These are phyloP conservation scores for Morone chrysops DNA, from an alignment of 2,113 vertebrate species.

Conservation along the genomic window DNA sequence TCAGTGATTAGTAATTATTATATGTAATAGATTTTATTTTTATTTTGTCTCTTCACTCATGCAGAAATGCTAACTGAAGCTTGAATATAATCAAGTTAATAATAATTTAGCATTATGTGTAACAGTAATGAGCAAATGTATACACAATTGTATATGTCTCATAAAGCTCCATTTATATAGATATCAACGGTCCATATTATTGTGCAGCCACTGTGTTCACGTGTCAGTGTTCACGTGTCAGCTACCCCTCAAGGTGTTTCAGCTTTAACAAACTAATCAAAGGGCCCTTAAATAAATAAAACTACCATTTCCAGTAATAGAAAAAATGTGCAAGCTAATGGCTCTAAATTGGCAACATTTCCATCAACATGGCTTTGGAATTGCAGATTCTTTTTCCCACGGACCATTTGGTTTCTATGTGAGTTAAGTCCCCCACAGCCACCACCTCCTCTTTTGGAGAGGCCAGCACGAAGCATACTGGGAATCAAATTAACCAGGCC, in stretches of 20 bases:
- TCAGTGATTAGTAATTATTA: neutral
- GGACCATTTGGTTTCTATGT: conserved; percentile 56
- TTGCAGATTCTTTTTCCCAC: conserved; percentile 35
- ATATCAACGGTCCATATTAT: neutral
- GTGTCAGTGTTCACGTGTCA: neutral
- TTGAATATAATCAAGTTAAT: neutral
- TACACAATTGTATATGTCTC: neutral
- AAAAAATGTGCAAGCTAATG: conserved; percentile 39
- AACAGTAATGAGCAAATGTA: neutral
- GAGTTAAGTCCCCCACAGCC: conserved; percentile 12
- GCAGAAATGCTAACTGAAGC: neutral
- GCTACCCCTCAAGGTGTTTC: conserved; percentile 44
- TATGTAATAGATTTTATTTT: neutral
- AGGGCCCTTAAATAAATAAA: conserved; percentile 53
- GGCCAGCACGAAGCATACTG: conserved; percentile 42
- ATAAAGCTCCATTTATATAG: neutral
- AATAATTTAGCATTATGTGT: neutral
- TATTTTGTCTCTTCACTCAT: neutral
- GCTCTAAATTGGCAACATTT: conserved; percentile 55
- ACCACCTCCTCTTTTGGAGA: conserved; percentile 31
- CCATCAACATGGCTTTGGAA: conserved; percentile 35
- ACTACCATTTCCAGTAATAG: conserved; percentile 28
- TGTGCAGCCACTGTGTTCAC: neutral
- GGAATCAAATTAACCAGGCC: conserved; percentile 65
- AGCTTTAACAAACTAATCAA: conserved; percentile 62